Evolutionary conservation across 1,140 invertebrate species (phyloP), one percentile per base, ranked within the genome.

Genomic region (Drosophila aff.): DNA sequence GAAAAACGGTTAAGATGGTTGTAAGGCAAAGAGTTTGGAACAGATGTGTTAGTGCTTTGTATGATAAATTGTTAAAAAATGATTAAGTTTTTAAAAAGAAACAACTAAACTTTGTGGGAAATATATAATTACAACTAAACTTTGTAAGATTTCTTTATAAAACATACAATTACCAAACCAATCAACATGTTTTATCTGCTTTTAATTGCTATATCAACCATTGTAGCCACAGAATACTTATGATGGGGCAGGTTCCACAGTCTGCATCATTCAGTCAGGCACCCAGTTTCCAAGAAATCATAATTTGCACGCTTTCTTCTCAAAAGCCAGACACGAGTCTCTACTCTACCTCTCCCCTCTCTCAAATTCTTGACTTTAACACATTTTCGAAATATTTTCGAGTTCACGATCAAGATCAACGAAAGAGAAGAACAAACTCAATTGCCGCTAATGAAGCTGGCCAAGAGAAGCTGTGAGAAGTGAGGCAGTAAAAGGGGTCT

Each of bases 261-360:
- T 33, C 33, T 21, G 16, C 40, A 41, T 41, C 40, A 9, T n/a
- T 43, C 21, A 64, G 50, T 21, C 28, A n/a, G 68, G 55, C 69
- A 76, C 71, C 61, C 50, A 62, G 46, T 77, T 77, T 67, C 53
- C 62, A 67, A 71, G 57, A 75, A 75, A 74, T 23, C 65, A 72
- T 73, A 82, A 87, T 87, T 87, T 87, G 84, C 83, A 87, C 83
- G 83, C 83, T 87, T 87, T 87, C 83, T 87, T 87, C 83, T 89
- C 73, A 60, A 83, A 74, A 16, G 31, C 68, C 57, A 74, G 68
- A 74, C 55, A 74, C 68, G 68, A 76, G 81, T 71, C 55, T 2
- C 28, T 28, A 28, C 28, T 16, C 15, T 31, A 21, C 41, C 8
- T 7, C 7, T 5, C 18, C 15, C 16, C 13, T 13, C 15, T 28